Base-by-base conservation (phyloP, 1,140 invertebrate genomes). In the Heliconius congener region DNA sequence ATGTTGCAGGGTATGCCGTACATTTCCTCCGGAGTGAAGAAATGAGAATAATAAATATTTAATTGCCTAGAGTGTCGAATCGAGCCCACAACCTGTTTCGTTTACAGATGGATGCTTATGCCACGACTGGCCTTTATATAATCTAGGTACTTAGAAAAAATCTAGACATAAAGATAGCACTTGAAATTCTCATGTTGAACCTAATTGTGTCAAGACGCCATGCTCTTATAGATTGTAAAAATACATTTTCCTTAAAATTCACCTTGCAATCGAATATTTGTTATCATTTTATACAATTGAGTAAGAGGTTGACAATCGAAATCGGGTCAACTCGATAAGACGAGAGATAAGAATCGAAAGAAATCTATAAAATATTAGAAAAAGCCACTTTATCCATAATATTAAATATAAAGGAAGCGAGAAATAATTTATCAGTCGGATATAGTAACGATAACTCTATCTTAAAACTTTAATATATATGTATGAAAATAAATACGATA, bases 281-380 rank as follows among this genome's bases (percentile, higher is more conserved):
- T 87, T 90, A 90, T 91, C 87, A 76, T 30, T 52, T 79, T 84
- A 88, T 89, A 88, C 83, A 84, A 86, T 85, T 88, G 83, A 85
- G 83, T 84, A 86, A 85, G 84, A 81, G 88, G 82, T 85, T 85
- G 83, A 84, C 71, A 46, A 84, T 88, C 70, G 79, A 86, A 91
- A 91, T 90, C 86, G 82, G 90, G 91, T 92, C 90, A 90, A 88
- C 82, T 86, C 79, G 88, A 90, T 90, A 72, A 71, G 50, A 42
- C 79, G 88, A 30, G 30, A 30, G 30, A 90, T 90, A 72, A 71
- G 50, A 77, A 83, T 74, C 75, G 84, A 88, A 84, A 66, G 11
- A 27, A 66, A 83, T 77, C 79, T 81, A 86, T 85, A 66, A 66
- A 27, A 66, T 76, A 80, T 81, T 81, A 42, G 60, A 82, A 37